Percentiles rank a stretch among this genome's conserved stretches.
phyloP scores from a whole-genome alignment of 2,797 vertebrate genomes.

The Silurus aristotelis region DNA sequence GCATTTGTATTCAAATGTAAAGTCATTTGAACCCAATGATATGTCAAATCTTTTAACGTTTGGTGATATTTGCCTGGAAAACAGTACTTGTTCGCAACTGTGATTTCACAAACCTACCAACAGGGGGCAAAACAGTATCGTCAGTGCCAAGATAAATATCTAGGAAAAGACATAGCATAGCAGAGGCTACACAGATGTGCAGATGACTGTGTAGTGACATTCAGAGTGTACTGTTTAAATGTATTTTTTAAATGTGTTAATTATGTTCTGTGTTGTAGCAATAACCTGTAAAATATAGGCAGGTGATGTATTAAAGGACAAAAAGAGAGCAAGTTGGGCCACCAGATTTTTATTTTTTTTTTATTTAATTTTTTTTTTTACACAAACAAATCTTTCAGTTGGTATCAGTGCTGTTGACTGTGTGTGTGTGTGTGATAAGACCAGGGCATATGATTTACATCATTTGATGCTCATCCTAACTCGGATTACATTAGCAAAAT shows the following conservation, averaged over 20 bases:
- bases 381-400: no score
- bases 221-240: constrained; percentile 26
- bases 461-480: background rate
- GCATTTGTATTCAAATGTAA: background rate
- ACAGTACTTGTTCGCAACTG: background rate
- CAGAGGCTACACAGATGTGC: background rate
- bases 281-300: background rate
- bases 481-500: background rate
- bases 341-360: background rate
- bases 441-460: background rate
- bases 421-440: background rate
- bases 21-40: background rate
- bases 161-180: background rate
- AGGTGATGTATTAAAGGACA: background rate
- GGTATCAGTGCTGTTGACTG: background rate
- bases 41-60: background rate
- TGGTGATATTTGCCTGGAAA: constrained; percentile 4
- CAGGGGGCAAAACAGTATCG: constrained; percentile 41
- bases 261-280: constrained; percentile 3
- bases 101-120: constrained; percentile 21
- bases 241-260: background rate
- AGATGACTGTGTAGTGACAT: background rate
- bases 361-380: background rate
- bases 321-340: background rate
- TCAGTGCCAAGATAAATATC: background rate